Conservation (phyloP, 2,888 invertebrate species). For the Cephus spinipes region DNA sequence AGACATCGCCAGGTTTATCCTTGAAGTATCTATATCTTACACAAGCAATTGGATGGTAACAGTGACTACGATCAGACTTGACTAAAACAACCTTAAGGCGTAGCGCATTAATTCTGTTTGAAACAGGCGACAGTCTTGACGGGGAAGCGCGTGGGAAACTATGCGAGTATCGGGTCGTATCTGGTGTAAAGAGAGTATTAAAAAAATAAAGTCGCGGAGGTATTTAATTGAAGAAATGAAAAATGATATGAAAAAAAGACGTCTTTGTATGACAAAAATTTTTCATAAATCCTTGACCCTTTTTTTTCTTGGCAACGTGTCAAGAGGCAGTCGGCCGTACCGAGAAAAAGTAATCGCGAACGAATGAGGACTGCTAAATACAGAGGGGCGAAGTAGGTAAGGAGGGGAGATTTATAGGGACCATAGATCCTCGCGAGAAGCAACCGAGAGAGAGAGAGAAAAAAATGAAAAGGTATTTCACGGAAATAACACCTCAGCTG, state of each 20-base stretch:
- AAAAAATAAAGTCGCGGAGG: not conserved
- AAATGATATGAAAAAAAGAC: not conserved
- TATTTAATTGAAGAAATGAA: not conserved
- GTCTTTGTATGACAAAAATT: not conserved
- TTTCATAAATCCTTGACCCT: not conserved
- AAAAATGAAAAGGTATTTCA: conserved; percentile 26
- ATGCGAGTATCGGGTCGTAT: not conserved
- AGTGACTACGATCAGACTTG: not conserved
- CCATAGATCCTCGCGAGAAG: conserved; percentile 38
- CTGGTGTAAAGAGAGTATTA: not conserved
- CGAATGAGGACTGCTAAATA: conserved; percentile 6
- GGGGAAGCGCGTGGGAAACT: not conserved
- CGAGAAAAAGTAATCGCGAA: not conserved
- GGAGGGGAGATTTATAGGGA: conserved; percentile 32
- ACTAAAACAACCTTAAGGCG: not conserved
- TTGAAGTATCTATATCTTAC: not conserved
- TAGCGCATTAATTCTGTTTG: not conserved
- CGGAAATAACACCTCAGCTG: conserved; percentile 30
- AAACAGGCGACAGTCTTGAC: not conserved
- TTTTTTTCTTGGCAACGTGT: not conserved
- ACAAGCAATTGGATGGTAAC: too few species aligned
- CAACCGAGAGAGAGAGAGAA: too few species aligned
- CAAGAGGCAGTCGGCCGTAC: not conserved
- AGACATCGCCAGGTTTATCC: not conserved
- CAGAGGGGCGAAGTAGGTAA: conserved; percentile 10